Percentiles rank a stretch among this genome's conserved stretches.
Evolutionary conservation across 2,888 invertebrate genomes (phyloP).

Genomic region (Pyralis farinalis): DNA sequence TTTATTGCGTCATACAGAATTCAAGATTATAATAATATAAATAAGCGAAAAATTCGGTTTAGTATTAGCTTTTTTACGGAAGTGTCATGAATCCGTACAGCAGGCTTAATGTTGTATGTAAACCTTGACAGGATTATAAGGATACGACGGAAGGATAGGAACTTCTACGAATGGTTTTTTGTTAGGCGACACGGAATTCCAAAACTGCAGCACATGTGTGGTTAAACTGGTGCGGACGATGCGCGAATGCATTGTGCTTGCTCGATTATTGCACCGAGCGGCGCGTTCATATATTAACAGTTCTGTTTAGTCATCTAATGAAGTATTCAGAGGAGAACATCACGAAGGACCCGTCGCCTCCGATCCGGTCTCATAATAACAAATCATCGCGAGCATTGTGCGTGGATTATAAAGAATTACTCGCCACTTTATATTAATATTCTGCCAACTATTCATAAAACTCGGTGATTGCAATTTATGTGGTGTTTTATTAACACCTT

Average conservation of each 20-base stretch:
- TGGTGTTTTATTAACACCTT: conserved; percentile 24
- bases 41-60: too few relatives aligned
- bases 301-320: conserved; percentile 71
- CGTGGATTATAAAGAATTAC: conserved; percentile 49
- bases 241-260: conserved; percentile 51
- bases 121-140: too few relatives aligned
- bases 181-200: too few relatives aligned
- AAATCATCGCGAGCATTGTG: conserved; percentile 53
- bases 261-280: conserved; percentile 41
- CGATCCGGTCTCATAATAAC: conserved; percentile 43
- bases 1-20: too few relatives aligned
- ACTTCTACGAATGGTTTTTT: too few relatives aligned
- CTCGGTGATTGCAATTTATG: conserved; percentile 41
- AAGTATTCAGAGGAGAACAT: conserved; percentile 60
- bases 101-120: too few relatives aligned
- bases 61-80: too few relatives aligned
- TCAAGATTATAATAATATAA: too few relatives aligned
- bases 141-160: too few relatives aligned
- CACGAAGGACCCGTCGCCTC: conserved; percentile 22
- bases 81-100: too few relatives aligned
- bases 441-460: conserved; percentile 36
- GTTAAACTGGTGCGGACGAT: conserved; percentile 16
- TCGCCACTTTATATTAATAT: conserved; percentile 42
- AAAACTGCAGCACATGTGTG: too few relatives aligned
- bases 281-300: conserved; percentile 42